Evolutionary conservation across 30 jellyfish, hydroid and myxozoan genomes (phyloP), one percentile per base, ranked within the genome.

Genomic region (Cassiopea xamachana): DNA sequence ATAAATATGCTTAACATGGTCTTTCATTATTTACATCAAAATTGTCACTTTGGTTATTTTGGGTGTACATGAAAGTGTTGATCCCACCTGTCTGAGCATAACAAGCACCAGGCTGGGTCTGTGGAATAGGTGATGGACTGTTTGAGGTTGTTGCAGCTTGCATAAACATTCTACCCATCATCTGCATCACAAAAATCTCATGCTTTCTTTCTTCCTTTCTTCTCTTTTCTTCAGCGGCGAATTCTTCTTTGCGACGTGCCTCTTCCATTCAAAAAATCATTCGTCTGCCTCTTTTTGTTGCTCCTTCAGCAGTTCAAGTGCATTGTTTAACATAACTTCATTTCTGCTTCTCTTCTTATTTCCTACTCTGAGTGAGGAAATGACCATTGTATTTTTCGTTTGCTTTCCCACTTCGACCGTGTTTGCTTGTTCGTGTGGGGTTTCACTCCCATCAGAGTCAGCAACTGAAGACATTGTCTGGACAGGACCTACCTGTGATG

Each of bases 131-230:
- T 19, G 19, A 19, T 74, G 83, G 51, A n/a, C 48, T 14, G 60
- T 15, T 15, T 74, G 60, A 15, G 0, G 64, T 55, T 55, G 12
- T 55, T 55, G 64, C 64, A 27, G 50, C 80, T 69, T 47, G 72
- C 84, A 71, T 83, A 69, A 84, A 84, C 92, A 84, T 84, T 9
- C 59, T 71, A 5, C 92, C 92, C 92, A 84, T 84, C 92, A 84
- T 84, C 75, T 73, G 85, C 92, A 84, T 84, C 86, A 84, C 69
- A 49, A 51, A 44, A 6, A 84, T n/a, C 49, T 70, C 86, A 46
- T 84, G 92, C 58, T 84, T 69, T 58, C 46, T 72, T 14, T 84
- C 92, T 59, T 84, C 92, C 45, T 44, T 70, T n/a, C 92, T 70
- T 58, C 86, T 73, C 79, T 73, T 58, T 13, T 71, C 92, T 51